These are phyloP conservation scores for Dendrolimus pini DNA, from an alignment of 2,888 invertebrate species.

Conservation along the genomic window DNA sequence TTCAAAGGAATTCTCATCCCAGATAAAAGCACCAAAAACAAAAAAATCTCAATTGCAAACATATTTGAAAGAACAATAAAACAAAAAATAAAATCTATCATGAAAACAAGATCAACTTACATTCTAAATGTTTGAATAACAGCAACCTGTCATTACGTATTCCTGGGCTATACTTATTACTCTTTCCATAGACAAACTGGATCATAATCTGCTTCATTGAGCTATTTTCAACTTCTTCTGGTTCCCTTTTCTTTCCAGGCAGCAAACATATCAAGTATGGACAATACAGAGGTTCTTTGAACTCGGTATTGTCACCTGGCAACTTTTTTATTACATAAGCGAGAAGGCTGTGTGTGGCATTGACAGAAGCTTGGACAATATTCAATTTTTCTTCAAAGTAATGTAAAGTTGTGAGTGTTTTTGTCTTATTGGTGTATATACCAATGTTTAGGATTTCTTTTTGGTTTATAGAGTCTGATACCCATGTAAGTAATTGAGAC, in stretches of 20 bases:
- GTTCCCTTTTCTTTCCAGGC: constrained; percentile 45
- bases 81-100: too few species aligned
- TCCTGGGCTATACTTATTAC: constrained; percentile 67
- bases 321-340: constrained; percentile 81
- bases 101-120: constrained; percentile 64
- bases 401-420: constrained; percentile 77
- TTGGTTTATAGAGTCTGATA: constrained; percentile 33
- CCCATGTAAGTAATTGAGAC: constrained; percentile 83
- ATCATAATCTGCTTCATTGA: constrained; percentile 85
- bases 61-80: too few species aligned
- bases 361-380: constrained; percentile 88
- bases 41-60: too few species aligned
- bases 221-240: constrained; percentile 64
- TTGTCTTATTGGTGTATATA: constrained; percentile 77
- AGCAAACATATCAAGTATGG: constrained; percentile 79
- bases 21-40: too few species aligned
- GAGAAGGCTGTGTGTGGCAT: constrained; percentile 80
- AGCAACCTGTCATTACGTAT: constrained; percentile 81
- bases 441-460: constrained; percentile 71
- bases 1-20: too few species aligned
- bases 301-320: constrained; percentile 34
- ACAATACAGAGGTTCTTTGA: constrained; percentile 72
- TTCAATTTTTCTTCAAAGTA: constrained; percentile 79
- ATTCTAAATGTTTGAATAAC: constrained; percentile 86
- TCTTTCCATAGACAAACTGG: constrained; percentile 84